Conservation (phyloP, 1,140 invertebrate genomes). For the Tetramorium simillimum region DNA sequence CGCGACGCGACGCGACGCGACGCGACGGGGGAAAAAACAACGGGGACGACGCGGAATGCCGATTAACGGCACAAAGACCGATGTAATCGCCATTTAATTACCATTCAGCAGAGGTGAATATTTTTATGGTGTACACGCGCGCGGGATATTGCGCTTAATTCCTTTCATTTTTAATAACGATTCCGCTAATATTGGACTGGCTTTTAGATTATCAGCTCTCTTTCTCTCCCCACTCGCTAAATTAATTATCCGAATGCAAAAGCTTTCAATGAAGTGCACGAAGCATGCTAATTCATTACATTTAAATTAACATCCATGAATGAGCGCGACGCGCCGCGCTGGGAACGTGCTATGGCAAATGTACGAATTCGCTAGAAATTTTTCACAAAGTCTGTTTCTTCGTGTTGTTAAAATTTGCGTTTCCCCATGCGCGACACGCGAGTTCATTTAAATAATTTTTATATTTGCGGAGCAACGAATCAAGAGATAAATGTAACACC, state of each 20-base stretch:
- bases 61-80: not conserved
- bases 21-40: constrained; percentile 14
- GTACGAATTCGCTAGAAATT: not conserved
- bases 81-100: constrained; percentile 38
- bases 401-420: not conserved
- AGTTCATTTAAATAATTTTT: constrained; percentile 50
- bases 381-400: not conserved
- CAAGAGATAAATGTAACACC: constrained; percentile 4
- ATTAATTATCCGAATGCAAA: not conserved
- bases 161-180: not conserved
- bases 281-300: not conserved
- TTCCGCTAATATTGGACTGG: not conserved
- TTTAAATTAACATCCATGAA: not conserved
- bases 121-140: not conserved
- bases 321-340: not conserved
- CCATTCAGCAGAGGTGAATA: not conserved
- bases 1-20: too few species aligned
- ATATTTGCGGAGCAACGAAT: constrained; percentile 29
- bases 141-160: not conserved
- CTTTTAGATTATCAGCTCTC: not conserved
- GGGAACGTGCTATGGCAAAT: not conserved
- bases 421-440: not conserved
- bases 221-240: not conserved
- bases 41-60: not conserved
- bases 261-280: not conserved